Evolutionary conservation across 2,888 invertebrate species (phyloP).

Genomic region (Apodemia zela): DNA sequence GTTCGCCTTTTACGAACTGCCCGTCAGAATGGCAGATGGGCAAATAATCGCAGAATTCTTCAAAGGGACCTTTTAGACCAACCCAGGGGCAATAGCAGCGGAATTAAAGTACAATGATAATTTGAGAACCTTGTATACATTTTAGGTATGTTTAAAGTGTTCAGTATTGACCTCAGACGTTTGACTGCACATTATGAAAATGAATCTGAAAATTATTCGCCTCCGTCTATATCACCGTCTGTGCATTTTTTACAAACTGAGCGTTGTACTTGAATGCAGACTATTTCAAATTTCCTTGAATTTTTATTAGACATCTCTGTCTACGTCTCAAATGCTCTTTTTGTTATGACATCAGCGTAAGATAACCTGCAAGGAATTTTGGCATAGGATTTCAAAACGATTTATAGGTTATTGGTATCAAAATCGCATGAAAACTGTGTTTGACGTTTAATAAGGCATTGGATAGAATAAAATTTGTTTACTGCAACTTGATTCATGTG

Average conservation of each 20-base stretch:
- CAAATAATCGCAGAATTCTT: no score
- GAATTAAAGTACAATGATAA: no score
- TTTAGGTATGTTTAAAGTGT: background rate
- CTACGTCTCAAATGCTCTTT: slow-evolving; percentile 48
- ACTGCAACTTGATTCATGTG: slow-evolving; percentile 74
- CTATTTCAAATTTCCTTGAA: slow-evolving; percentile 76
- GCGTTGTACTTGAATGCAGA: slow-evolving; percentile 74
- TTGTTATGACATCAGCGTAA: slow-evolving; percentile 24
- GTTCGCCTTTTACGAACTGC: no score
- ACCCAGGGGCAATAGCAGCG: no score
- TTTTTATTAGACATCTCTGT: slow-evolving; percentile 65
- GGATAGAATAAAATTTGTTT: slow-evolving; percentile 58
- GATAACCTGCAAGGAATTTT: slow-evolving; percentile 39
- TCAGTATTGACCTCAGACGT: slow-evolving; percentile 59
- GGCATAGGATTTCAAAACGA: slow-evolving; percentile 21
- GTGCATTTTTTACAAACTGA: slow-evolving; percentile 74
- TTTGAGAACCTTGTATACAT: background rate
- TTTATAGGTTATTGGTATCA: slow-evolving; percentile 34
- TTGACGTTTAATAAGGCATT: slow-evolving; percentile 42
- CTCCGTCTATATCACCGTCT: slow-evolving; percentile 54
- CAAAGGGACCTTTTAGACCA: no score
- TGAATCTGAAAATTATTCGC: slow-evolving; percentile 75
- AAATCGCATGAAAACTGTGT: slow-evolving; percentile 36
- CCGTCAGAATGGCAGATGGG: no score
- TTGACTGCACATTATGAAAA: slow-evolving; percentile 75